Base-by-base conservation (phyloP, 1,140 invertebrate species). In the Drosophila teissieri region DNA sequence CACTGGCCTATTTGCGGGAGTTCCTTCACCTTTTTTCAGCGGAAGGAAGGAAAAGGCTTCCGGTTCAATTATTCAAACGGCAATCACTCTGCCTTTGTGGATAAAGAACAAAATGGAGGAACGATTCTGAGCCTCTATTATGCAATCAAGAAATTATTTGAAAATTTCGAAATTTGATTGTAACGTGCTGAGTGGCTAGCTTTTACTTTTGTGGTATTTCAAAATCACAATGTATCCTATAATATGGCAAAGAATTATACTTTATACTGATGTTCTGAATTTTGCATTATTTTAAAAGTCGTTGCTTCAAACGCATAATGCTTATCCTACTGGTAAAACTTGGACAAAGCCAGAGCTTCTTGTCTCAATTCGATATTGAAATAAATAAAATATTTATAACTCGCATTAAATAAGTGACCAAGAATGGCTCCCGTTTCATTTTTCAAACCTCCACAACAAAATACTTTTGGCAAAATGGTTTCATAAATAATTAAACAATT, bases 51-150 rank as follows among this genome's bases (percentile, higher is more conserved):
- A 11, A 8, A 51, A 37, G 45, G 7, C 10, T 69, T 36, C 64
- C 52, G 42, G 42, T 57, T 57, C 36, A 70, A 70, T 70, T 69
- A 70, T 70, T 70, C 42, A 70, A 56, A 56, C 34, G 36, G 42
- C 63, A 69, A 70, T 48, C 64, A 70, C 56, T 70, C 39, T 19
- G 24, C 51, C 36, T 36, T n/a, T 8, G 40, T 17, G 44, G 17
- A 55, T 4, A 12, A 17, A 10, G 34, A 48, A 10, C 17, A 10
- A 2, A 1, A 19, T 12, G 31, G 31, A 17, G 10, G 12, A 11
- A 11, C 17, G 15, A 11, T 52, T n/a, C 1, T 24, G 17, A 48
- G 11, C 34, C 22, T n/a, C 31, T 34, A 52, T 44, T 65, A 52
- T 24, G 45, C 45, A 65, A 52, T 65, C 34, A 51, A 34, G 14